phyloP scores from a whole-genome alignment of 2,888 invertebrate genomes.

The Cylindroiulus punctatus region DNA sequence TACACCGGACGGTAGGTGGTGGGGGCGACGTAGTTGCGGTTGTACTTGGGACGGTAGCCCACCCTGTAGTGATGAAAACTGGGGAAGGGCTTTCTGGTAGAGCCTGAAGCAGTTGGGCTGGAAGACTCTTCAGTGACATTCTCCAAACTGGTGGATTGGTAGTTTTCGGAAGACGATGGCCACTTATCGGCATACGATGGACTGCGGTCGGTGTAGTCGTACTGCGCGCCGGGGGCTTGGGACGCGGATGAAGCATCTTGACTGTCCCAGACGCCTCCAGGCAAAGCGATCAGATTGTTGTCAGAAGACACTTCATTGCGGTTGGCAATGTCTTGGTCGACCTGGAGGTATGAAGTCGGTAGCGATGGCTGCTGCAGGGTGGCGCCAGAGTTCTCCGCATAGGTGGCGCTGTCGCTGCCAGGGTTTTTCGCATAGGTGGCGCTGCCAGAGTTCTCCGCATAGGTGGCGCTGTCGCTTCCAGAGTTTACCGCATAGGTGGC shows the following conservation, averaged over 20 bases:
- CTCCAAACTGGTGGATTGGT: not conserved
- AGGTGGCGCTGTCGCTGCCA: no score
- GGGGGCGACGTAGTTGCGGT: conserved; percentile 26
- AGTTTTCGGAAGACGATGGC: conserved; percentile 19
- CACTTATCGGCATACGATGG: not conserved
- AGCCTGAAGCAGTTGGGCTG: not conserved
- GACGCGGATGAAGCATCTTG: not conserved
- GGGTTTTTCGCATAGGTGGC: no score
- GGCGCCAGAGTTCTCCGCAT: conserved; percentile 1
- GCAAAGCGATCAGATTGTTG: not conserved
- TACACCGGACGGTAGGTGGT: conserved; percentile 51
- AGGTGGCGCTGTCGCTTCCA: no score
- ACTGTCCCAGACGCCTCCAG: not conserved
- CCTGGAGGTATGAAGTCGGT: conserved; percentile 1
- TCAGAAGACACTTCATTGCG: not conserved
- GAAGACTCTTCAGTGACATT: not conserved
- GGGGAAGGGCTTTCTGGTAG: conserved; percentile 30
- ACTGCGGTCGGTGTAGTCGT: conserved; percentile 38
- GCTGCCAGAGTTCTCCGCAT: no score
- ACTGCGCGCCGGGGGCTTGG: not conserved
- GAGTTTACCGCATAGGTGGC: no score
- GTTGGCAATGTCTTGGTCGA: conserved; percentile 37
- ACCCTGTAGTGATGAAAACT: conserved; percentile 26
- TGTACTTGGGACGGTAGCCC: conserved; percentile 29
- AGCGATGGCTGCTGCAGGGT: not conserved